Evolutionary conservation across 2,797 vertebrate genomes (phyloP).

Genomic region (Hyperoplus immaculatus): DNA sequence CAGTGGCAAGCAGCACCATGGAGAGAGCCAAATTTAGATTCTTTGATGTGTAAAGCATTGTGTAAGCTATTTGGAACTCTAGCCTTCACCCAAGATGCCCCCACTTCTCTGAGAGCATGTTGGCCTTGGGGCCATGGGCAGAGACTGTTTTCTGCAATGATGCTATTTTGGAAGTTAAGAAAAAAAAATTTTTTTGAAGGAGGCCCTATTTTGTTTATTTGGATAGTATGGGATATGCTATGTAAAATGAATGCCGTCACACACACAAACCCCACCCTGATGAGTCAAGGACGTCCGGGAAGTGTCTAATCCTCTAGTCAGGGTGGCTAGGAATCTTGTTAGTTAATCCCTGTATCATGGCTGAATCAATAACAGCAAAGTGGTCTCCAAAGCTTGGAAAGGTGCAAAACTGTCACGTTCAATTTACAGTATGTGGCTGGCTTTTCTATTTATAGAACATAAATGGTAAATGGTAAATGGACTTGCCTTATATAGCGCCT

Average conservation of each 20-base stretch:
- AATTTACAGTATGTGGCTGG: conserved; percentile 38
- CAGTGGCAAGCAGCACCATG: conserved; percentile 43
- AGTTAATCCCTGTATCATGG: conserved; percentile 49
- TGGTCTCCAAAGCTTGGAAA: conserved; percentile 52
- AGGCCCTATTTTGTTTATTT: conserved; percentile 37
- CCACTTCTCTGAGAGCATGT: conserved; percentile 17
- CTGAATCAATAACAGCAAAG: conserved; percentile 67
- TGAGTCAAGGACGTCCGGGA: conserved; percentile 77
- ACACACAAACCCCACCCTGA: conserved; percentile 9
- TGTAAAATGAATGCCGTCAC: neutral
- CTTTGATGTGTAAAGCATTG: conserved; percentile 50
- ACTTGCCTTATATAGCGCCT: too few species aligned
- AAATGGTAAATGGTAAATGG: too few species aligned
- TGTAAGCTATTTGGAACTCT: conserved; percentile 41
- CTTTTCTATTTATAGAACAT: conserved; percentile 61
- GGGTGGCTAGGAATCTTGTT: conserved; percentile 63
- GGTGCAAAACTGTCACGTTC: conserved; percentile 56
- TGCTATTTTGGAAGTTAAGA: conserved; percentile 40
- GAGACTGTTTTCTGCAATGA: conserved; percentile 52
- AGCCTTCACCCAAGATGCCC: conserved; percentile 46
- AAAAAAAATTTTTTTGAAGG: conserved; percentile 32
- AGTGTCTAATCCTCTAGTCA: conserved; percentile 47
- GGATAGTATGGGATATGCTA: conserved; percentile 15
- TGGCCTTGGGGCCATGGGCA: conserved; percentile 44
- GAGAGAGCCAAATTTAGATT: conserved; percentile 59